These are phyloP conservation scores for Nannoperca obscura DNA, from an alignment of 2,797 vertebrate genomes.

Conservation along the genomic window DNA sequence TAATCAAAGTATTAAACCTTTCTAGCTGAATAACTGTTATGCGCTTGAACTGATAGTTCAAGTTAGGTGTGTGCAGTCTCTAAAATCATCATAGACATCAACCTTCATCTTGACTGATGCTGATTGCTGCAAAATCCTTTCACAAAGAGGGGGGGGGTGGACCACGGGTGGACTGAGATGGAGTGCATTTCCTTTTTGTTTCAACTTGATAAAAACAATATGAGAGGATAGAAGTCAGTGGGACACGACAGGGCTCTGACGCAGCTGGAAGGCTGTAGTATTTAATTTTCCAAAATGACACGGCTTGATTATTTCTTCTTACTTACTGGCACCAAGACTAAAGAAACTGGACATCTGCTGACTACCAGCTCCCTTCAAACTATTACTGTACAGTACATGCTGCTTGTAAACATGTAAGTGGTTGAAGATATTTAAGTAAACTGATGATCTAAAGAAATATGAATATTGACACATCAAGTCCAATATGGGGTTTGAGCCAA, in stretches of 20 bases:
- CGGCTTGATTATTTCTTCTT: slow-evolving; percentile 3
- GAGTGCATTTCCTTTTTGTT: neutral
- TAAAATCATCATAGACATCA: neutral
- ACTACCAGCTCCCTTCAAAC: neutral
- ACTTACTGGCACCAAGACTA: neutral
- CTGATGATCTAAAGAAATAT: slow-evolving; percentile 6
- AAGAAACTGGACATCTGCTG: neutral
- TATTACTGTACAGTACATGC: neutral
- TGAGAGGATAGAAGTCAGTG: slow-evolving; percentile 5
- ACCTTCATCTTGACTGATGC: neutral
- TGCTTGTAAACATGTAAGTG: slow-evolving; percentile 6
- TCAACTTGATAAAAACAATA: slow-evolving; percentile 6
- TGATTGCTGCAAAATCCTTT: slow-evolving; percentile 8
- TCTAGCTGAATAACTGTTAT: neutral
- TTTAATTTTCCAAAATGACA: slow-evolving; percentile 20
- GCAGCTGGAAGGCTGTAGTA: neutral
- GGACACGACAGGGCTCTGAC: neutral
- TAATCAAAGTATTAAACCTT: neutral
- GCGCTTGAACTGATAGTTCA: neutral
- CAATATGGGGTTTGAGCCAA: neutral
- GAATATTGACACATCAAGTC: neutral
- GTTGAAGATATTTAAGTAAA: neutral
- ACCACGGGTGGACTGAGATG: neutral
- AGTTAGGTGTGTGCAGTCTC: neutral
- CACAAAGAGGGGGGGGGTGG: neutral